Percentiles rank a stretch among this genome's conserved stretches.
Evolutionary conservation across 2,797 vertebrate genomes (phyloP).

Genomic region (Macrochelys suwanniensis): DNA sequence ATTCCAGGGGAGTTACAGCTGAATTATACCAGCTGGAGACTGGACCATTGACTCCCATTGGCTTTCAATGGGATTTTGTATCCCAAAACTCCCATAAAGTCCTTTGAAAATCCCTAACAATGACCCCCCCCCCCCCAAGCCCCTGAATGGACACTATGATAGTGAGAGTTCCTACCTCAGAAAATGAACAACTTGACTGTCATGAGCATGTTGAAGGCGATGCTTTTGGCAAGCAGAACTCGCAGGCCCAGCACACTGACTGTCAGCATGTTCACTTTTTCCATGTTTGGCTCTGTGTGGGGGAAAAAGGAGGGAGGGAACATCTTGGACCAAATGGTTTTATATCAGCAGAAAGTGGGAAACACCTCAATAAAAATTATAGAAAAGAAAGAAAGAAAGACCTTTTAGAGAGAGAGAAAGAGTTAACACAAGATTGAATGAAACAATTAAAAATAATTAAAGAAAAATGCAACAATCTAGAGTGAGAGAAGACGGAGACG

Average conservation of each 20-base stretch:
- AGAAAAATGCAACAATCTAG: background rate
- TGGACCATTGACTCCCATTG: background rate
- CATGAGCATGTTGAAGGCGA: slow-evolving; percentile 78
- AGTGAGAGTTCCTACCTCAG: slow-evolving; percentile 50
- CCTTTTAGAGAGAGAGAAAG: background rate
- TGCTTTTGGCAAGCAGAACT: slow-evolving; percentile 77
- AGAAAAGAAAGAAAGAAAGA: background rate
- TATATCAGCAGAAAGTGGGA: background rate
- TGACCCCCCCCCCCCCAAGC: background rate
- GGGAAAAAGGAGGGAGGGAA: background rate
- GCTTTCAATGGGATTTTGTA: background rate
- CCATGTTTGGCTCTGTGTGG: background rate
- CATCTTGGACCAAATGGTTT: background rate
- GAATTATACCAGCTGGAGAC: background rate
- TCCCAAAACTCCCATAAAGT: background rate
- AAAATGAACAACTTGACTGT: slow-evolving; percentile 77
- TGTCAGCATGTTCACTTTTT: slow-evolving; percentile 75
- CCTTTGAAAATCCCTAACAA: background rate
- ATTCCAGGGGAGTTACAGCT: background rate
- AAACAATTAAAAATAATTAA: background rate
- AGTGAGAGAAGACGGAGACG: background rate
- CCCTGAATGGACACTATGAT: background rate
- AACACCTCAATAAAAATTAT: background rate
- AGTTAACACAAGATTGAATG: background rate
- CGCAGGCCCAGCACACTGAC: slow-evolving; percentile 77